Evolutionary conservation across 2,797 vertebrate species (phyloP), one percentile per base, ranked within the genome.

Genomic region (Microctenopoma stevenorrisi): DNA sequence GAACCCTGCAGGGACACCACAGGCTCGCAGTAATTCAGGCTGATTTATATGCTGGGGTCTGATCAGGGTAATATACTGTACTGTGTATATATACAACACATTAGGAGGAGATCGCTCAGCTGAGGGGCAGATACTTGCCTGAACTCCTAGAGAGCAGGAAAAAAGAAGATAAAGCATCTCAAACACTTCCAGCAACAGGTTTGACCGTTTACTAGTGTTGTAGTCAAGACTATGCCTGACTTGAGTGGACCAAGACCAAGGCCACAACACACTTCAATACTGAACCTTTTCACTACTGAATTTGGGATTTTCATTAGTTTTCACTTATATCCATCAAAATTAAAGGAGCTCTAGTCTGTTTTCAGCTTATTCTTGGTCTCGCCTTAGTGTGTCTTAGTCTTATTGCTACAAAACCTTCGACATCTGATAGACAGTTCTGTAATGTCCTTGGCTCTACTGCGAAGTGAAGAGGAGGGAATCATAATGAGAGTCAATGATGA

Each of bases 11-110:
- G 68, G 47, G 48, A 50, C 3, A 2, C 28, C 5, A 0, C 59
- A 42, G 72, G 52, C 57, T 64, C 61, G 25, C 64, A 4, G 57
- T 0, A 60, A 54, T 14, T 58, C 68, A 57, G 46, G 13, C 57
- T 54, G 18, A 68, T 35, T 72, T 49, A 64, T 53, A 16, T 40
- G 18, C 59, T 52, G 33, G 12, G 15, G 25, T 33, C 18, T 25
- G 43, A 44, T 35, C 63, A 48, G 57, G 49, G 38, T 49, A 10
- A 25, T 37, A 12, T 9, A 42, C 40, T 42, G 22, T 0, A 15
- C n/a, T 22, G 16, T 22, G 16, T 44, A 8, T 9, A n/a, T 15
- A 14, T 26, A 15, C 8, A 4, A 4, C 9, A 12, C 22, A 16
- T 16, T 7, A 7, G 38, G 46, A 61, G 2, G 3, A 10, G 14